Percentiles rank a stretch among this genome's conserved stretches.
Conservation (phyloP, 2,888 invertebrate species). For the Dicyrtoma fusca region DNA sequence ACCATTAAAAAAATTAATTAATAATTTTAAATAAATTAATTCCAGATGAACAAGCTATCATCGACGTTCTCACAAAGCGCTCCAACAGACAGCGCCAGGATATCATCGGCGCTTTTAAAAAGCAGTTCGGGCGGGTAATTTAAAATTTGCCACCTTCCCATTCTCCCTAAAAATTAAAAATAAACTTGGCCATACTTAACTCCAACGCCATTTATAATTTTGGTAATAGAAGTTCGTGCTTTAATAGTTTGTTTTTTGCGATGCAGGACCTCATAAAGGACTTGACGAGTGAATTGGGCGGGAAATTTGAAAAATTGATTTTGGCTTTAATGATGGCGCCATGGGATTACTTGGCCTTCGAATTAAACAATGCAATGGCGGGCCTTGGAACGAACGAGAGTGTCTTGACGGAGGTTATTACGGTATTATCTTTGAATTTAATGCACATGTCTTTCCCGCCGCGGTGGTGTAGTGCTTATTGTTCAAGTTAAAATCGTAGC, state of each 20-base stretch:
- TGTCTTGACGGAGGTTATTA: constrained; percentile 58
- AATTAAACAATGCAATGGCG: constrained; percentile 59
- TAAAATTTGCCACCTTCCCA: too few relatives aligned
- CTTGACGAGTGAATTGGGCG: constrained; percentile 73
- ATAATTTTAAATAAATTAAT: background rate
- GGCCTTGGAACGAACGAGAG: constrained; percentile 59
- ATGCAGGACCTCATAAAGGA: constrained; percentile 72
- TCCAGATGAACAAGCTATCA: constrained; percentile 73
- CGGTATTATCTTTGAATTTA: constrained; percentile 5
- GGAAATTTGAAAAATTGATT: constrained; percentile 75
- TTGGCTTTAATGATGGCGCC: constrained; percentile 72
- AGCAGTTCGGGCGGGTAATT: constrained; percentile 62
- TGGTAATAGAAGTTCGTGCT: too few relatives aligned
- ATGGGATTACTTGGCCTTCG: constrained; percentile 60
- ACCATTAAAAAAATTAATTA: background rate
- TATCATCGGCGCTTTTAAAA: constrained; percentile 67
- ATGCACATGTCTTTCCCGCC: too few relatives aligned
- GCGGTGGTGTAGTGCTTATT: too few relatives aligned
- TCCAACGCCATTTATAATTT: too few relatives aligned
- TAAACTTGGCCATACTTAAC: too few relatives aligned
- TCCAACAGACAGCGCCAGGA: constrained; percentile 74
- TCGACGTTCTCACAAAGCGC: constrained; percentile 71
- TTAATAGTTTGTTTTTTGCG: too few relatives aligned
- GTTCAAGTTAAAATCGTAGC: too few relatives aligned
- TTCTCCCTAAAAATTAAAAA: too few relatives aligned